These are phyloP conservation scores for Ceratosolen fusciceps DNA, from an alignment of 1,140 invertebrate genomes.

Conservation along the genomic window DNA sequence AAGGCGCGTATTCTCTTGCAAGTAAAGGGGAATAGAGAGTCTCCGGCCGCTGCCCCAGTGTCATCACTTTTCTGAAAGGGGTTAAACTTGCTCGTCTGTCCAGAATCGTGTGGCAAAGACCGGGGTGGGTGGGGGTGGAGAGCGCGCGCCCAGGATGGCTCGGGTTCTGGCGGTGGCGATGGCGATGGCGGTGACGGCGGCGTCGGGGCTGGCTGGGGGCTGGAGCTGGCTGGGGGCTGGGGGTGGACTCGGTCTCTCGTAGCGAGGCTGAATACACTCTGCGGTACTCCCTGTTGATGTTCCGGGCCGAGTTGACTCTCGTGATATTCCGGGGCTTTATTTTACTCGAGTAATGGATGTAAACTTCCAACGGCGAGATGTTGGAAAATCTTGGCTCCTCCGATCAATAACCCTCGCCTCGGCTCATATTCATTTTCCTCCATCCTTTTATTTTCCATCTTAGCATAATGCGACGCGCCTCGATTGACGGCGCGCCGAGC, in stretches of 20 bases:
- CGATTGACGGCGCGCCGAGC: no score
- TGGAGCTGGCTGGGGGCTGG: no score
- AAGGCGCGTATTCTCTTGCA: conserved; percentile 16
- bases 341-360: neutral
- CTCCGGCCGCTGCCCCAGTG: neutral
- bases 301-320: neutral
- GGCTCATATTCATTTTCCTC: no score
- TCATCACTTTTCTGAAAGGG: conserved; percentile 18
- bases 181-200: no score
- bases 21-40: neutral
- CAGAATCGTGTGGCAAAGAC: conserved; percentile 5
- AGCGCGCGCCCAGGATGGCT: no score
- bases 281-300: neutral
- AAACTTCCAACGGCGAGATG: neutral
- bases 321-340: neutral
- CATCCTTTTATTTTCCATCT: no score
- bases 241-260: neutral
- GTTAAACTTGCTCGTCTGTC: conserved; percentile 26
- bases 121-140: neutral
- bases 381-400: neutral
- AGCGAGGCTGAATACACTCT: conserved; percentile 1
- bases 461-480: no score
- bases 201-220: no score
- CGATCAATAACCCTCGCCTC: no score
- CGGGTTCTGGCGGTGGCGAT: no score